These are phyloP conservation scores for Rissa tridactyla DNA, from an alignment of 2,113 vertebrate genomes.

Conservation along the genomic window DNA sequence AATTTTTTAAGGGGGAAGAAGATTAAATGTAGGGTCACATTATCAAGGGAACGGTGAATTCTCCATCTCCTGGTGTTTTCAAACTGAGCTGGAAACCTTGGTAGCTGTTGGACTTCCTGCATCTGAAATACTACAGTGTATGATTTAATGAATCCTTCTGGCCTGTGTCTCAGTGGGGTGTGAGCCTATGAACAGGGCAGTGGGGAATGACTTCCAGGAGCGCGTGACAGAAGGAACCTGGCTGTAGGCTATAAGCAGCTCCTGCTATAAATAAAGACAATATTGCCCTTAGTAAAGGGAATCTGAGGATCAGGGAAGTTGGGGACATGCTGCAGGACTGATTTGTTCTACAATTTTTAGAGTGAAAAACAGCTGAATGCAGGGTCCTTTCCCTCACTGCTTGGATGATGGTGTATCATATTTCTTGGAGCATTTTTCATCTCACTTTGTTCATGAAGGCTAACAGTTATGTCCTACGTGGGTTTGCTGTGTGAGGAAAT, in stretches of 20 bases:
- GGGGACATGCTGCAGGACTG: not conserved
- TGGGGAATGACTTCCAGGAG: not conserved
- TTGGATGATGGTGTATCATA: not conserved
- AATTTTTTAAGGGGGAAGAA: not conserved
- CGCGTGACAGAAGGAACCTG: rapidly evolving
- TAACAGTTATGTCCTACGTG: not conserved
- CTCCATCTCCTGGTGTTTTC: not conserved
- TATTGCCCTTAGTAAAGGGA: not conserved
- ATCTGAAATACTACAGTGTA: not conserved
- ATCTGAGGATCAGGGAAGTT: not conserved
- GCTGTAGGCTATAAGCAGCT: not conserved
- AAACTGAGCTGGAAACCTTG: not conserved
- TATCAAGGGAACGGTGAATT: not conserved
- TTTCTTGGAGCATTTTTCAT: not conserved
- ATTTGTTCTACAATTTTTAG: not conserved
- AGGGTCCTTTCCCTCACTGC: not conserved
- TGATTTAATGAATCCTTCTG: not conserved
- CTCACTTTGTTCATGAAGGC: not conserved
- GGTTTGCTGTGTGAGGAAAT: not conserved
- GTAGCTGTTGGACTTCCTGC: not conserved
- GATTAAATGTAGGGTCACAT: not conserved
- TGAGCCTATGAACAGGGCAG: not conserved
- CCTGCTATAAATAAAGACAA: not conserved
- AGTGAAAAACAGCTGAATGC: not conserved
- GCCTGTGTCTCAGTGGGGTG: not conserved